Conservation (phyloP, 2,888 invertebrate species). For the Eilema depressum region DNA sequence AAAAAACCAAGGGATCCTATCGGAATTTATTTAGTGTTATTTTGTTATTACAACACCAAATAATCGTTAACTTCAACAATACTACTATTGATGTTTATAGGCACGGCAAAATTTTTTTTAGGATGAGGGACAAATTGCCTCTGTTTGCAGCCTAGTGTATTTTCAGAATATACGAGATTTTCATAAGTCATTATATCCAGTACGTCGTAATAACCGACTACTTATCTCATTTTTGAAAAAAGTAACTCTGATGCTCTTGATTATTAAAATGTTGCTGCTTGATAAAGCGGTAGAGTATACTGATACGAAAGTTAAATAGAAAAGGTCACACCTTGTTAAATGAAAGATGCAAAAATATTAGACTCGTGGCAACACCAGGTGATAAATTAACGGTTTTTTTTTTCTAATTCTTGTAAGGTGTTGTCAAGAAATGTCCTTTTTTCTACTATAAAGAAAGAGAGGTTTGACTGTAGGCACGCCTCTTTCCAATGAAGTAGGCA, state of each 20-base stretch:
- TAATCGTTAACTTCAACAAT: neutral
- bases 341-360: too few species aligned
- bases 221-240: too few species aligned
- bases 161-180: neutral
- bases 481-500: neutral
- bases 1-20: neutral
- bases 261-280: too few species aligned
- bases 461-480: neutral
- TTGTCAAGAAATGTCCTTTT: neutral
- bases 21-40: neutral
- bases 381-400: neutral
- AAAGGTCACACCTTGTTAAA: too few species aligned
- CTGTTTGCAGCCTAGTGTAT: too few species aligned
- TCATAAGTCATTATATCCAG: too few species aligned
- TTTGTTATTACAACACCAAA: neutral
- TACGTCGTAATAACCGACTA: too few species aligned
- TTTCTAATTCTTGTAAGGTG: neutral
- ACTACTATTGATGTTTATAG: neutral
- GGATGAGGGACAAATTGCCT: too few species aligned
- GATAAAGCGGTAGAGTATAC: too few species aligned
- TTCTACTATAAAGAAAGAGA: neutral
- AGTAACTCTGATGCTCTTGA: too few species aligned
- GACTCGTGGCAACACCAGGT: too few species aligned
- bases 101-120: neutral
- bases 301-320: neutral